Evolutionary conservation across 1,140 invertebrate species (phyloP), one percentile per base, ranked within the genome.

Genomic region (Penaeus indicus): DNA sequence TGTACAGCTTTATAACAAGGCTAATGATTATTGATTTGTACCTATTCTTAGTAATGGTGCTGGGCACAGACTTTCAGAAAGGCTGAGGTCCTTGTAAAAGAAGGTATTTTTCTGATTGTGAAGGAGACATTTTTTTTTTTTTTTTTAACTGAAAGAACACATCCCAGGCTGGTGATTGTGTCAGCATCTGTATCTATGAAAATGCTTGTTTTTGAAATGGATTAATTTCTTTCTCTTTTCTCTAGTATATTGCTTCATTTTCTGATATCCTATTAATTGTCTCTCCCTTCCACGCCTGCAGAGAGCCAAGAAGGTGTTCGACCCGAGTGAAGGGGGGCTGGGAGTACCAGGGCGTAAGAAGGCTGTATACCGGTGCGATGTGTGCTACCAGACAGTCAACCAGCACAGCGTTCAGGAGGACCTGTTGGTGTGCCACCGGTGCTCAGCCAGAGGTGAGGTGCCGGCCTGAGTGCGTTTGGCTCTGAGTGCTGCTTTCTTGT

Each of bases 401-500:
- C 84, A 81, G 22, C 84, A 83, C 54, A 86, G 25, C 19, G 63
- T 79, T 16, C 80, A 86, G 62, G 90, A 90, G 60, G 90, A 89
- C 61, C 84, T 90, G 63, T 72, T 90, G 27, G 87, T 90, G 27
- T 90, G 90, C 62, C 86, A 90, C 38, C 38, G 87, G 25, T 90
- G 90, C 61, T 82, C 82, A 32, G 79, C 87, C 18, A 86, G 87
- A 84, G 90, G 90, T 90, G 61, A 89, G 69, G 21, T n/a, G 54
- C 19, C 42, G 13, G 32, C 1, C 25, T 22, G 18, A 54, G 1
- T 63, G 18, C 7, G 22, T 78, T 72, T 21, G 38, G n/a, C 32
- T 32, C 2, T 2, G 0, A 2, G 32, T 32, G 32, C 32, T 32
- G 32, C 32, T 32, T 32, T 32, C 32, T 32, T 32, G 32, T 32